These are phyloP conservation scores for Rhabdophis nuchalis DNA, from an alignment of 2,797 vertebrate species.

Conservation along the genomic window DNA sequence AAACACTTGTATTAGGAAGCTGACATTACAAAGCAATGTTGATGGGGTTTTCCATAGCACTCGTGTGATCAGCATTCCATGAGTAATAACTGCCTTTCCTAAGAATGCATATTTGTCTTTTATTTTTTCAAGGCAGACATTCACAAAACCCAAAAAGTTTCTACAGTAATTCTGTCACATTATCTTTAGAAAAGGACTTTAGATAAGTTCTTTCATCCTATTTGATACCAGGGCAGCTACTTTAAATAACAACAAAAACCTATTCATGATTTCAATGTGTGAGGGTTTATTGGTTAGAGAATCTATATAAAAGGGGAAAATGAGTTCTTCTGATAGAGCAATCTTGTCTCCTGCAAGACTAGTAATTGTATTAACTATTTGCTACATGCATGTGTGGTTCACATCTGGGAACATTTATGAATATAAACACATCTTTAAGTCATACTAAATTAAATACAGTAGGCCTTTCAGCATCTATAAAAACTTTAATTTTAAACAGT, in stretches of 20 bases:
- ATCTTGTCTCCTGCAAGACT: neutral
- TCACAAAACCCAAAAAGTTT: neutral
- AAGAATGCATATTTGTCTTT: neutral
- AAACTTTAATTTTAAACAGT: neutral
- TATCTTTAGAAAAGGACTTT: neutral
- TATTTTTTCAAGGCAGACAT: neutral
- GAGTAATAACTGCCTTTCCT: neutral
- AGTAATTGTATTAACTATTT: neutral
- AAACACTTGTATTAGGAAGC: neutral
- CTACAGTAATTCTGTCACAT: neutral
- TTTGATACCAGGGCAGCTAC: neutral
- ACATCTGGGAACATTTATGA: neutral
- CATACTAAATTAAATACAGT: neutral
- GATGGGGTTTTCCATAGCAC: neutral
- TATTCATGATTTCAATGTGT: neutral
- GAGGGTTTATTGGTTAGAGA: neutral
- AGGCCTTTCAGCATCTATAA: slow-evolving; percentile 12
- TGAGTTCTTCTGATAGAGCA: neutral
- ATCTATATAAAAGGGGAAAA: neutral
- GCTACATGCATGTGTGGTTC: fast-evolving
- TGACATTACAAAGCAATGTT: neutral
- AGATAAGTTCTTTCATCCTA: neutral
- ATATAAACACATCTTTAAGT: neutral
- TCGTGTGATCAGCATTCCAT: neutral
- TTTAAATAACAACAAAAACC: neutral